These are phyloP conservation scores for Ypsolopha scabrella DNA, from an alignment of 2,888 invertebrate species.

Conservation along the genomic window DNA sequence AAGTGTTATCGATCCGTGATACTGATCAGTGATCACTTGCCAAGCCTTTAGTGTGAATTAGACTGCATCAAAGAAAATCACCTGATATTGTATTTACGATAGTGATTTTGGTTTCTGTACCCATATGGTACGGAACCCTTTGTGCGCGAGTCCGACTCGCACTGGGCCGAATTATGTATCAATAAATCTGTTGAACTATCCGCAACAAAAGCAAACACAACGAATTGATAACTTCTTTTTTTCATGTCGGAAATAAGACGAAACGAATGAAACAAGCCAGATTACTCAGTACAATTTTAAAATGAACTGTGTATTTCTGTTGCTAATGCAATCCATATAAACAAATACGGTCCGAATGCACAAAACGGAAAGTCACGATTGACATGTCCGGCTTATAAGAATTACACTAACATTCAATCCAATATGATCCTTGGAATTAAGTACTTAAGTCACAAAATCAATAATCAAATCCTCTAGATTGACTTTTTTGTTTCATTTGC, in stretches of 20 bases:
- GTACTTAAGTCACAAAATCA: background rate
- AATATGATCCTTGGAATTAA: background rate
- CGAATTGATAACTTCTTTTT: no score
- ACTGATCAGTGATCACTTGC: no score
- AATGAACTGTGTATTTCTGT: background rate
- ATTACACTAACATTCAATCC: background rate
- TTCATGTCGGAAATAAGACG: no score
- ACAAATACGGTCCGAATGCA: background rate
- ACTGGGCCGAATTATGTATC: no score
- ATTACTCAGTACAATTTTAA: background rate
- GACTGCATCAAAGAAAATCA: no score
- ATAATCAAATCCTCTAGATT: background rate
- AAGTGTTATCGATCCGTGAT: no score
- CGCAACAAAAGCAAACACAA: background rate
- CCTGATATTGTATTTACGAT: no score
- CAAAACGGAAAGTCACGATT: background rate
- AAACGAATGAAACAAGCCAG: background rate
- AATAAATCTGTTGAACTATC: no score
- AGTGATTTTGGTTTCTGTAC: no score
- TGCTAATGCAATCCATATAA: background rate
- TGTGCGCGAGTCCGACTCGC: no score
- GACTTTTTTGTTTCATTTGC: background rate
- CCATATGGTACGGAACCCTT: no score
- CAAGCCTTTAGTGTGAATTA: no score
- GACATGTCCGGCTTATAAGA: constrained; percentile 1